phyloP scores from a whole-genome alignment of 2,113 vertebrate species.

The Colius striatus region DNA sequence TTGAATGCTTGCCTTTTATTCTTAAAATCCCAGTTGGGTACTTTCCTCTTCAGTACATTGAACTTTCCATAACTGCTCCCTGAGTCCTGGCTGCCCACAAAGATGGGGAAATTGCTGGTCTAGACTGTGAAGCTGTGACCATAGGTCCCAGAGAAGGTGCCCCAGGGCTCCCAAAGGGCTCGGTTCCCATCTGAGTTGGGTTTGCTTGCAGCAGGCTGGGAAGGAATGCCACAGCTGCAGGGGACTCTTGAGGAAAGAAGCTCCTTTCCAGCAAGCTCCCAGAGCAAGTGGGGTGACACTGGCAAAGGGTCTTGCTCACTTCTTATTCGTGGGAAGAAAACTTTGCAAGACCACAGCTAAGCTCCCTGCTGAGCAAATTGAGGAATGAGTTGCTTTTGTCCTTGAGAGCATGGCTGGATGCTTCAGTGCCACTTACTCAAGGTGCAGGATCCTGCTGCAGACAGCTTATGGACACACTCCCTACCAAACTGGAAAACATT shows the following conservation, averaged over 20 bases:
- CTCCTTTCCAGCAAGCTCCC: too few species aligned
- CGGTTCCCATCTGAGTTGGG: neutral
- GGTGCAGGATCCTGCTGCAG: neutral
- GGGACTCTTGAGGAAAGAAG: neutral
- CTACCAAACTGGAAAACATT: fast-evolving
- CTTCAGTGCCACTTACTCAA: neutral
- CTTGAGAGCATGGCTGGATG: neutral
- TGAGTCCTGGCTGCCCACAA: fast-evolving
- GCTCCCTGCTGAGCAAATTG: neutral
- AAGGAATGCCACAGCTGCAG: neutral
- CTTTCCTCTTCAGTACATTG: neutral
- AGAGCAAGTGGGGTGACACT: neutral
- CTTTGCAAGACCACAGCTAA: neutral
- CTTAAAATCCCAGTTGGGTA: neutral
- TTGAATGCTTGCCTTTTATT: neutral
- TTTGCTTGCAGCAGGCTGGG: neutral
- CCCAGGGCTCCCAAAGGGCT: neutral
- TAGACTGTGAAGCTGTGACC: fast-evolving
- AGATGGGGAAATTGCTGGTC: neutral
- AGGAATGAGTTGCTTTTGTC: neutral
- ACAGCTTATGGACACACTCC: fast-evolving
- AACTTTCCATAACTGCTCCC: neutral
- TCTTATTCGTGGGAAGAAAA: neutral
- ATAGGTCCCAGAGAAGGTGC: neutral
- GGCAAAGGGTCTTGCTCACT: neutral